phyloP scores from a whole-genome alignment of 35 echinoderm and acorn worm genomes.

The Amphiura filiformis region DNA sequence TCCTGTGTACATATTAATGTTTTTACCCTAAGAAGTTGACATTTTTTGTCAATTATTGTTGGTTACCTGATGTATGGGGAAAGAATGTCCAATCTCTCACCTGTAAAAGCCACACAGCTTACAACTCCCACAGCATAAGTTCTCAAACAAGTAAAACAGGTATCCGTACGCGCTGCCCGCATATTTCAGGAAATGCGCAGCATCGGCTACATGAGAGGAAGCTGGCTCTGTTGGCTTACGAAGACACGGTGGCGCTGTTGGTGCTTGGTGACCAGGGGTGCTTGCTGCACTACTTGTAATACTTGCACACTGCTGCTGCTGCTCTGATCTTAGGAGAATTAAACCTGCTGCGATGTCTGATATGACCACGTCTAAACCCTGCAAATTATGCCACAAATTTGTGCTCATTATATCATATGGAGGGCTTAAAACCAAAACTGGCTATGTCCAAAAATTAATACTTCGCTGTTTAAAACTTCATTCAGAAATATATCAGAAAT shows the following conservation, averaged over 20 bases:
- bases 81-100: constrained; percentile 50
- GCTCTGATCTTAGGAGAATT: constrained; percentile 80
- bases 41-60: no score
- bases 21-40: not conserved
- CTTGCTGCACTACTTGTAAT: no score
- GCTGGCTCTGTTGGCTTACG: constrained; percentile 34
- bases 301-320: constrained; percentile 22
- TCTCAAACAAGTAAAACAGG: constrained; percentile 46
- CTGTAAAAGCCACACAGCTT: constrained; percentile 56
- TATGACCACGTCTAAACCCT: constrained; percentile 78
- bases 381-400: not conserved
- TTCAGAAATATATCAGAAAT: not conserved
- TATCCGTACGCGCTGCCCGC: constrained; percentile 65
- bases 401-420: not conserved
- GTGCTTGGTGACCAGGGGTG: constrained; percentile 21
- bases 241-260: constrained; percentile 27
- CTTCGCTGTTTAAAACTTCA: not conserved
- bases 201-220: constrained; percentile 16
- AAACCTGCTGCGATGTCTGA: constrained; percentile 92
- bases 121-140: constrained; percentile 76
- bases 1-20: not conserved
- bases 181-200: constrained; percentile 65
- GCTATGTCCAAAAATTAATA: not conserved
- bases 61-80: no score
- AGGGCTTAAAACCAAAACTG: not conserved